Evolutionary conservation across 2,113 vertebrate genomes (phyloP), one percentile per base, ranked within the genome.

Genomic region (Hiodon alosoides): DNA sequence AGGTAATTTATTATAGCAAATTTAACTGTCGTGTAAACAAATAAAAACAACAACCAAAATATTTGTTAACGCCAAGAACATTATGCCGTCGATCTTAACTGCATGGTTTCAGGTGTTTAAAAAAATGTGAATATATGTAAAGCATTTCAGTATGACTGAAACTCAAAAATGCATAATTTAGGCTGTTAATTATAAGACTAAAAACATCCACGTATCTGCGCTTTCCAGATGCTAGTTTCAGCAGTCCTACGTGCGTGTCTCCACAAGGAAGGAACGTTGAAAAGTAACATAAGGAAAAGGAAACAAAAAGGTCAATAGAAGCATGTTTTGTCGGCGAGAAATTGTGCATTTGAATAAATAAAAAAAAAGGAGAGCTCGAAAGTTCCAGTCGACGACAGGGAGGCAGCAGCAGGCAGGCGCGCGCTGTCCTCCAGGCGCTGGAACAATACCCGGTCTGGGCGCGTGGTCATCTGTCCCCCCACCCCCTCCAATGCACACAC

Each of bases 381-480:
- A 75, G 73, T 67, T 59, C 54, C 65, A 59, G 61, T 59, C 64
- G 53, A 58, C 84, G 79, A 85, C 82, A 88, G 82, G 80, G 85
- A 87, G 83, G 86, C 86, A 88, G 89, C 90, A 92, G 91, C 89
- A 92, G 91, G 91, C 90, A 90, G 74, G 88, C 91, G 91, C 76
- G 79, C 76, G 69, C 79, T 84, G 84, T 79, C 78, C 84, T 79
- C 79, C 74, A 85, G 85, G 82, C 83, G 80, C 79, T 83, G 76
- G 81, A 89, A 91, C 87, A 90, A 90, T 91, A 85, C 86, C 83
- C 57, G 67, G 85, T 78, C 70, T 72, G 73, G 68, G 85, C 83
- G 76, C 79, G 75, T 82, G 83, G 85, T 85, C 88, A 86, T 87
- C 85, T 83, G 84, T 14, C 71, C 79, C 80, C 81, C 82, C 76